Conservation (phyloP, 2,888 invertebrate species). For the Diplolepis rosae region DNA sequence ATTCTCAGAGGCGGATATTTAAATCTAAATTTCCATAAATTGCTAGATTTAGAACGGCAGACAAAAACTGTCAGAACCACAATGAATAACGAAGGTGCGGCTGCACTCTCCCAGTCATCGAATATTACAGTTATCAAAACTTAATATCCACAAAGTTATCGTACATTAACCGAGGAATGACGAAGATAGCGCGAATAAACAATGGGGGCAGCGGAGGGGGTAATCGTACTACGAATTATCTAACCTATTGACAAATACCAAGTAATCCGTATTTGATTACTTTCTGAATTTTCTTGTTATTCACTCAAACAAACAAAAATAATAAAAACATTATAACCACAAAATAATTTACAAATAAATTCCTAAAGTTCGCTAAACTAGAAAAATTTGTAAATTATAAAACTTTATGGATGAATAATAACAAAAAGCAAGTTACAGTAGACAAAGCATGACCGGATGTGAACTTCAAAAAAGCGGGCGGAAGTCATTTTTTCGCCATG, state of each 20-base stretch:
- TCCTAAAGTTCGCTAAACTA: neutral
- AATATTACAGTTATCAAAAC: conserved; percentile 1
- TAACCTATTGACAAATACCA: neutral
- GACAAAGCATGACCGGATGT: too few species aligned
- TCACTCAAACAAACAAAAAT: neutral
- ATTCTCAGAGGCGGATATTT: too few species aligned
- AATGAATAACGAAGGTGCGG: neutral
- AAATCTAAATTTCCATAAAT: too few species aligned
- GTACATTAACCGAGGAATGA: neutral
- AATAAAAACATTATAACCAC: neutral
- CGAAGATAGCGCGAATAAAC: conserved; percentile 14
- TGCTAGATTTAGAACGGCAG: neutral
- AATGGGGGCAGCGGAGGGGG: neutral
- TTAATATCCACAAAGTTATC: conserved; percentile 12
- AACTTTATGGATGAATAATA: neutral
- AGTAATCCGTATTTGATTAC: neutral
- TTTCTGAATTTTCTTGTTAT: neutral
- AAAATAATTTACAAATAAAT: neutral
- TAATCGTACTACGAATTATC: conserved; percentile 6
- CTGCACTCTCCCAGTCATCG: too few species aligned
- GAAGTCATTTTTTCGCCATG: conserved; percentile 4
- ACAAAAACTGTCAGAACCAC: neutral
- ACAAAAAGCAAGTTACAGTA: neutral
- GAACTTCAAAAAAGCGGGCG: neutral
- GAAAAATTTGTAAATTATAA: neutral